Conservation (phyloP, 2,113 vertebrate species). For the Nansenia antarctica region DNA sequence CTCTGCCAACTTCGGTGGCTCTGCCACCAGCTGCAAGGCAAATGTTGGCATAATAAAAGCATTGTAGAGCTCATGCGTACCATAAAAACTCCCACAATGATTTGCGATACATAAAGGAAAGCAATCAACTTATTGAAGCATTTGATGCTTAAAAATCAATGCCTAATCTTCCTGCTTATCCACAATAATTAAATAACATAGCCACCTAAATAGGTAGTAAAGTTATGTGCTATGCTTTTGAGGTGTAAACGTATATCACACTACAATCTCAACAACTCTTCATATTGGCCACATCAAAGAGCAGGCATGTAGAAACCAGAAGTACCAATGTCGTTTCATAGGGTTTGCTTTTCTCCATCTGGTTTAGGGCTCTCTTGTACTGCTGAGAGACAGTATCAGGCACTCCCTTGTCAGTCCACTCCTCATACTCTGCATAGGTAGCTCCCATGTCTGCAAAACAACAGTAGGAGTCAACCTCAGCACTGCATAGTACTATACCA, state of each 20-base stretch:
- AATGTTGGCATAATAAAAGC: conserved; percentile 4
- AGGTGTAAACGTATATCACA: neutral
- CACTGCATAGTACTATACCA: neutral
- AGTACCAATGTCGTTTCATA: conserved; percentile 91
- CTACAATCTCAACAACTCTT: neutral
- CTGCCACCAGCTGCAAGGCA: conserved; percentile 82
- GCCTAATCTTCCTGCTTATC: neutral
- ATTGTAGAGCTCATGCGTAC: neutral
- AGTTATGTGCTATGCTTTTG: neutral
- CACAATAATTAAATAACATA: no score
- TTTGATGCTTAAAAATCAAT: neutral
- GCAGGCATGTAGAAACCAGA: neutral
- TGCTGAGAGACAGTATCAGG: conserved; percentile 74
- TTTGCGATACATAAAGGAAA: neutral
- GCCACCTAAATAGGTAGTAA: neutral
- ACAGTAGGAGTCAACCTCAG: neutral
- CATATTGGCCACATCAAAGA: neutral
- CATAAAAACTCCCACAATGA: neutral
- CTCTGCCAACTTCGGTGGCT: conserved; percentile 89
- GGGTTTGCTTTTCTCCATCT: conserved; percentile 84
- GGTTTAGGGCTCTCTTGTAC: conserved; percentile 85
- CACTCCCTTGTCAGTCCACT: conserved; percentile 89
- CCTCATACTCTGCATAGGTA: conserved; percentile 89
- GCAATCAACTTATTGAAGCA: neutral
- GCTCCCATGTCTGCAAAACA: conserved; percentile 86